Conservation (phyloP, 2,888 invertebrate species). For the Drosophila kokeensis region DNA sequence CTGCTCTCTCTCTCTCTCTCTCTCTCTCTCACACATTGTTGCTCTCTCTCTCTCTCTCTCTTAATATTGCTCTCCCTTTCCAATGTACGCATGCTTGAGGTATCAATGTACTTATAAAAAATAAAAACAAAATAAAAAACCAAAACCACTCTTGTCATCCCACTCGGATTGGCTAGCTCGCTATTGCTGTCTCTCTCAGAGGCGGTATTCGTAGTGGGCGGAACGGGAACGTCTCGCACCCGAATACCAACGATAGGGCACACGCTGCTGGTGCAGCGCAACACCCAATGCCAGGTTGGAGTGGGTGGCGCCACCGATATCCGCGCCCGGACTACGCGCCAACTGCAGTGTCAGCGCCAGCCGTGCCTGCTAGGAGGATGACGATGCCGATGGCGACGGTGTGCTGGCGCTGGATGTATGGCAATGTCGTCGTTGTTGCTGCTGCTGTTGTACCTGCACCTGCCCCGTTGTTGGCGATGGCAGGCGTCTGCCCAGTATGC, state of each 20-base stretch:
- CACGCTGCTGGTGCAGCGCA: slow-evolving; percentile 69
- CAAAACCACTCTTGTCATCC: neutral
- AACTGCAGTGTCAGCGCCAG: slow-evolving; percentile 78
- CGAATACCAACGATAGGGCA: slow-evolving; percentile 84
- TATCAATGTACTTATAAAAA: slow-evolving; percentile 43
- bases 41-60: neutral
- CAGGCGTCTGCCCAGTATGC: slow-evolving; percentile 46
- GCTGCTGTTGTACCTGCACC: slow-evolving; percentile 26
- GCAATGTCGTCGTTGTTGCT: slow-evolving; percentile 48
- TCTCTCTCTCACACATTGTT: neutral
- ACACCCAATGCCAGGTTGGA: slow-evolving; percentile 42
- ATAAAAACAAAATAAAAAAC: neutral
- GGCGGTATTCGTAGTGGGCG: slow-evolving; percentile 84
- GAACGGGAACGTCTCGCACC: slow-evolving; percentile 84
- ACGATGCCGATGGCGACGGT: slow-evolving; percentile 75
- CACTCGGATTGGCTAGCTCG: slow-evolving; percentile 3
- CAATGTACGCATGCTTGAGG: slow-evolving; percentile 48
- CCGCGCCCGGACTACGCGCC: slow-evolving; percentile 82
- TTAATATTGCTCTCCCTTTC: slow-evolving; percentile 17
- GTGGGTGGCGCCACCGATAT: slow-evolving; percentile 53
- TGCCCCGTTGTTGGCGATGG: slow-evolving; percentile 51
- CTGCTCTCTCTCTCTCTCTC: neutral
- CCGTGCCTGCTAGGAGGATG: slow-evolving; percentile 84
- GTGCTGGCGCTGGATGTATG: slow-evolving; percentile 65
- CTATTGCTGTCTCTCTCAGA: slow-evolving; percentile 65